Evolutionary conservation across 2,888 invertebrate genomes (phyloP).

Genomic region (Dasysyrphus albostriatus): DNA sequence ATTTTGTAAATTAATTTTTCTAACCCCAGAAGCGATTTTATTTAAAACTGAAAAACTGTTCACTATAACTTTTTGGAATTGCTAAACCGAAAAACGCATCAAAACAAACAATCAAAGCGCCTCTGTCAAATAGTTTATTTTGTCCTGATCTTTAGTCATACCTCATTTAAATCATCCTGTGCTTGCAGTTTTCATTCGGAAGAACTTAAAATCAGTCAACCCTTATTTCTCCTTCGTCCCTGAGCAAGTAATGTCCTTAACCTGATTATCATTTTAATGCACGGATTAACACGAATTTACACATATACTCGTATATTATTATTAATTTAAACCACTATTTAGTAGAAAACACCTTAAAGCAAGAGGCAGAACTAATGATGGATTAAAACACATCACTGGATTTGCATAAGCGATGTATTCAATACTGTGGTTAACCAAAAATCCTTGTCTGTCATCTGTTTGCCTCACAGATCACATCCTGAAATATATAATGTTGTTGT

Average conservation of each 20-base stretch:
- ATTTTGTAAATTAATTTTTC: too few species aligned
- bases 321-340: conserved; percentile 25
- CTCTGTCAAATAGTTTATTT: too few species aligned
- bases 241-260: too few species aligned
- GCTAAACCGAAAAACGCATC: too few species aligned
- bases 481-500: background rate
- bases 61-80: too few species aligned
- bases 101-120: too few species aligned
- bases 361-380: conserved; percentile 31
- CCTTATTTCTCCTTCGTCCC: background rate
- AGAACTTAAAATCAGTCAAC: background rate
- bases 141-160: too few species aligned
- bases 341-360: background rate
- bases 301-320: background rate
- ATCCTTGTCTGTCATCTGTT: conserved; percentile 62
- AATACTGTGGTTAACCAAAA: conserved; percentile 64
- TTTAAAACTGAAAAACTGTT: too few species aligned
- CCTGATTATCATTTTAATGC: background rate
- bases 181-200: too few species aligned
- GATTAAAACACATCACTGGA: conserved; percentile 53
- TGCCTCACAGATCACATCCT: conserved; percentile 33
- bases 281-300: background rate
- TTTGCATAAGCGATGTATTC: conserved; percentile 68
- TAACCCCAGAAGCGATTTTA: too few species aligned
- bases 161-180: too few species aligned